Base-by-base conservation (phyloP, 2,113 vertebrate genomes). In the Papio anubis region DNA sequence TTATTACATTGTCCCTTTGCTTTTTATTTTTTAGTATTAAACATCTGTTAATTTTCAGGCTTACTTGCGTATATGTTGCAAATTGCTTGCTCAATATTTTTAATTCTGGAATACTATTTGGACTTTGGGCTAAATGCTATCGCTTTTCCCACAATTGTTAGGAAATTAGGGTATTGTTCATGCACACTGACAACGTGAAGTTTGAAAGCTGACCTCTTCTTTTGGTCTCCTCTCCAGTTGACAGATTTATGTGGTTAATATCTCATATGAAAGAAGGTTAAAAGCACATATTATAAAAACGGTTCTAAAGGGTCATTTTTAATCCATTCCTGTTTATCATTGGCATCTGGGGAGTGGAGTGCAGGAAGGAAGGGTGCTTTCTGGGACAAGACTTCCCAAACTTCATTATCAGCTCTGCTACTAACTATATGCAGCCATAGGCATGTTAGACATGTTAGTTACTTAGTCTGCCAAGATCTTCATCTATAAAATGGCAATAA, bases 181-280 rank as follows among this genome's bases (percentile, higher is more conserved):
- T 45, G 10, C 1, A 8, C 21, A 38, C 0, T 70, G 61, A 35
- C 61, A 83, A 84, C 72, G 32, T 88, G 43, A 64, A 78, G 59
- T 64, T 73, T 92, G 61, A 64, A 86, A 93, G 32, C 1, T 78
- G 2, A 13, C 13, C 30, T 84, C 16, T 70, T 92, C 8, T 40
- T 81, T 45, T 4, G 0, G 3, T 30, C 20, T 78, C n/a, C 72
- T 93, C 12, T 90, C 16, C 27, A 45, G 13, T 25, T 88, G 30
- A 73, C 40, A 93, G 61, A 90, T 64, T 92, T 95, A 75, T 64
- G 48, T 32, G 50, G 43, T 87, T 84, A 92, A 59, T 88, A 64
- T 45, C 23, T 79, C 21, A 38, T n/a, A 20, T 27, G 38, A n/a
- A 92, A 79, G 80, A 89, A 64, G 30, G 21, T 9, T 50, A 50